Percentiles rank a stretch among this genome's conserved stretches.
phyloP scores from a whole-genome alignment of 2,888 invertebrate species.

The Ormyrus labotus region DNA sequence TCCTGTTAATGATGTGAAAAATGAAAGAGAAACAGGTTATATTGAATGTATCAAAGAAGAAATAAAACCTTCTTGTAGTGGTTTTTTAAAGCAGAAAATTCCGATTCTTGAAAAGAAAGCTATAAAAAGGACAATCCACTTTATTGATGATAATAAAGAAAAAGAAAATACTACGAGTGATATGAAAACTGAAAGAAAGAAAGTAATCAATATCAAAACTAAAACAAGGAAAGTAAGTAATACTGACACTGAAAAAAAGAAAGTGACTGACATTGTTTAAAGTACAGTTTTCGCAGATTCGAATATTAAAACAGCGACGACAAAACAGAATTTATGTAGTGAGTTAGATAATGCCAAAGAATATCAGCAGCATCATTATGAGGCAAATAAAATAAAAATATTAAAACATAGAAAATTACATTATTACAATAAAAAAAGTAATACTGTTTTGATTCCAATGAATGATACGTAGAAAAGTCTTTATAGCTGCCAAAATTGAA shows the following conservation, averaged over 20 bases:
- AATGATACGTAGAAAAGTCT: background rate
- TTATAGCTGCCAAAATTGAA: background rate
- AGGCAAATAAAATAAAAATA: background rate
- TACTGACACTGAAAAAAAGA: no score
- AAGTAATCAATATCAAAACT: background rate
- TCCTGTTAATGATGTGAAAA: background rate
- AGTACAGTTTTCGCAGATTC: no score
- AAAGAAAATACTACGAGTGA: background rate
- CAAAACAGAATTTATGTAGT: no score
- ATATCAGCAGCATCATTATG: background rate
- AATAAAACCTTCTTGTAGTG: background rate
- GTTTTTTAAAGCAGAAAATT: background rate
- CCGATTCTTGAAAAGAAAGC: no score
- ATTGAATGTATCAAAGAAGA: background rate
- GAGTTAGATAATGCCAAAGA: no score
- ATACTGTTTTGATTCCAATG: background rate
- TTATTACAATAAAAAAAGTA: background rate
- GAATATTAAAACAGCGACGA: no score
- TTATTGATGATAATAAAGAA: no score
- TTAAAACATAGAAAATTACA: background rate
- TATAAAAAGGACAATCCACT: no score
- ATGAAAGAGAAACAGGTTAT: background rate
- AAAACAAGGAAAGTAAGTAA: background rate
- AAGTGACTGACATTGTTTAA: no score
- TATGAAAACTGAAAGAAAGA: background rate